phyloP scores from a whole-genome alignment of 2,797 vertebrate genomes.

The Natrix natrix region DNA sequence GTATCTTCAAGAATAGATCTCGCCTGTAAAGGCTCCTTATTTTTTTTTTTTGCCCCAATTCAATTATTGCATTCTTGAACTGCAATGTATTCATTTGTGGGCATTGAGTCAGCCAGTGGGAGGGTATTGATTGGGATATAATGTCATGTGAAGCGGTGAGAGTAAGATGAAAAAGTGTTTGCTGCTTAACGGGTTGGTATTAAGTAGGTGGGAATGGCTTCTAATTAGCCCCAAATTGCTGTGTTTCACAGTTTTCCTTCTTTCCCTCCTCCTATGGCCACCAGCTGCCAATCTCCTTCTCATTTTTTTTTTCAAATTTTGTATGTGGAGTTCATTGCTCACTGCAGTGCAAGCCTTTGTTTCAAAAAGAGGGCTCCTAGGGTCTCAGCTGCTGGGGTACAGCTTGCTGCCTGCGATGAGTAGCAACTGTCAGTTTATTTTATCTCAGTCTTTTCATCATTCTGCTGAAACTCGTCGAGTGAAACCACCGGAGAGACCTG shows the following conservation, averaged over 20 bases:
- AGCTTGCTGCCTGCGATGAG: constrained; percentile 90
- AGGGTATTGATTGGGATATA: constrained; percentile 87
- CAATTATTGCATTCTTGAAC: constrained; percentile 88
- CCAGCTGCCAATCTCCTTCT: constrained; percentile 81
- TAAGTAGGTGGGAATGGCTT: constrained; percentile 89
- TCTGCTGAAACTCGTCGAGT: constrained; percentile 85
- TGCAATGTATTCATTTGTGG: constrained; percentile 83
- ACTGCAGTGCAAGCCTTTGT: constrained; percentile 80
- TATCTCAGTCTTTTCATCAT: constrained; percentile 99
- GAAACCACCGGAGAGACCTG: constrained; percentile 97
- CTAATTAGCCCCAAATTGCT: constrained; percentile 90
- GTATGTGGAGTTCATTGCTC: constrained; percentile 79
- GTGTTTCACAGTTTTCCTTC: constrained; percentile 78
- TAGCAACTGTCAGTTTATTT: constrained; percentile 99
- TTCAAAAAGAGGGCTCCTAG: constrained; percentile 85
- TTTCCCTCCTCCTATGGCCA: constrained; percentile 75
- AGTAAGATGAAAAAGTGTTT: constrained; percentile 80
- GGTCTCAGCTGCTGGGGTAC: constrained; percentile 92
- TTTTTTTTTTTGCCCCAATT: constrained; percentile 70
- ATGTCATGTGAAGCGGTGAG: constrained; percentile 85
- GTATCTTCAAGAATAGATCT: constrained; percentile 67
- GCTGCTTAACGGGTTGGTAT: constrained; percentile 94
- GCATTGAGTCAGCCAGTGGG: constrained; percentile 81
- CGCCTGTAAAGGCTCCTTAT: constrained; percentile 57
- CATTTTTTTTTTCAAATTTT: constrained; percentile 55